These are phyloP conservation scores for Calyptommatus sinebrachiatus DNA, from an alignment of 2,113 vertebrate species.

Conservation along the genomic window DNA sequence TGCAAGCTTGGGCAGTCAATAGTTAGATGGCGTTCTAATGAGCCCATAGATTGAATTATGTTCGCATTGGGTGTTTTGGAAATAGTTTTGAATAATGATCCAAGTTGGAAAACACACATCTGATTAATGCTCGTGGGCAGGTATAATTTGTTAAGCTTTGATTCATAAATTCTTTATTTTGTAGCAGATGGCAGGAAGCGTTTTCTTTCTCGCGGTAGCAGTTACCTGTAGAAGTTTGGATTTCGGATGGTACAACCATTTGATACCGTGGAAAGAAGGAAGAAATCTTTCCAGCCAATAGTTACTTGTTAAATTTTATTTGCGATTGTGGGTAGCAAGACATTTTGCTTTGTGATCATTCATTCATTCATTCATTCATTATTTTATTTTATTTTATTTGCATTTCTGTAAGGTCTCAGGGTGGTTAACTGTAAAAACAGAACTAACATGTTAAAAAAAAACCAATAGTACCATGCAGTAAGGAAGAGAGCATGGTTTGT, in stretches of 20 bases:
- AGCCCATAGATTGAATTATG: neutral
- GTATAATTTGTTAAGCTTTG: conserved; percentile 19
- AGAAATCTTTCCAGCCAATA: neutral
- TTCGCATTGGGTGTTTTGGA: neutral
- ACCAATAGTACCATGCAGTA: too few relatives aligned
- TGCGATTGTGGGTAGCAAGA: too few relatives aligned
- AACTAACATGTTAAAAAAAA: too few relatives aligned
- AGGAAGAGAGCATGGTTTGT: too few relatives aligned
- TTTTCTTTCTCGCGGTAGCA: neutral
- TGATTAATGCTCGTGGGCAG: conserved; percentile 12
- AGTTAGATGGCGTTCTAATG: conserved; percentile 17
- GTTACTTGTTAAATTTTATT: too few relatives aligned
- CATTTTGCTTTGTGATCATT: too few relatives aligned
- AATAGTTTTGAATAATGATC: conserved; percentile 21
- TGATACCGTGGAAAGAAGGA: neutral
- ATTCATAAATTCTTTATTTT: conserved; percentile 16
- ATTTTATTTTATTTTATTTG: too few relatives aligned
- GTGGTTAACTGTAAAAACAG: too few relatives aligned
- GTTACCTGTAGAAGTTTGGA: neutral
- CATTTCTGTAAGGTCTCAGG: too few relatives aligned
- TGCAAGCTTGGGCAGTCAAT: conserved; percentile 14
- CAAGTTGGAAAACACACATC: neutral
- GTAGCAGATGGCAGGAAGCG: neutral
- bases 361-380: too few relatives aligned
- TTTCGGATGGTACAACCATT: neutral